phyloP scores from a whole-genome alignment of 2,113 vertebrate genomes.

The Nanger granti region DNA sequence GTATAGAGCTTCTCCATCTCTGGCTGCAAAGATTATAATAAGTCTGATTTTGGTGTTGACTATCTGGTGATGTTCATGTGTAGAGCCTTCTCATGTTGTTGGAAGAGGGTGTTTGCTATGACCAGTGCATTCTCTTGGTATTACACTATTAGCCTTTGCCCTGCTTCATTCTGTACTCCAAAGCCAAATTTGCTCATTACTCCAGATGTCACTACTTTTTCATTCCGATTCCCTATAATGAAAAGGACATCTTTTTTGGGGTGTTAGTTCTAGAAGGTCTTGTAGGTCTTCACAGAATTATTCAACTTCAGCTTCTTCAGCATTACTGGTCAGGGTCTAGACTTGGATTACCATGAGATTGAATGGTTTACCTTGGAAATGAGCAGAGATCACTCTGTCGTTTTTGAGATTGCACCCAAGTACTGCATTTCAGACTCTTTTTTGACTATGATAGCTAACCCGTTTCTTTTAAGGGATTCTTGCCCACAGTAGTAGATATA shows the following conservation, averaged over 20 bases:
- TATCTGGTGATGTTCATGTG: neutral
- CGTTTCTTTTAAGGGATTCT: neutral
- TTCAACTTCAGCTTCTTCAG: neutral
- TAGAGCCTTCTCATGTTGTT: neutral
- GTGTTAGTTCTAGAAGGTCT: neutral
- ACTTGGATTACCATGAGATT: fast-evolving
- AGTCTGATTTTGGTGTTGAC: fast-evolving
- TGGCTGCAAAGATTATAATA: neutral
- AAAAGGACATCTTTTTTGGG: neutral
- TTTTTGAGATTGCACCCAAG: neutral
- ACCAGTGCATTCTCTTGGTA: neutral
- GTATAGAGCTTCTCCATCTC: neutral
- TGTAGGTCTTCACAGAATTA: neutral
- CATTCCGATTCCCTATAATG: neutral
- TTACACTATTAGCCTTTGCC: neutral
- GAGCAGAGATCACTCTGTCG: fast-evolving
- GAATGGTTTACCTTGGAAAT: neutral
- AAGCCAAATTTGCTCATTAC: neutral
- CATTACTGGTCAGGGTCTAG: neutral
- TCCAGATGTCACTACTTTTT: neutral
- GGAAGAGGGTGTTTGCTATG: neutral
- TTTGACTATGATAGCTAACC: neutral
- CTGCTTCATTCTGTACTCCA: neutral
- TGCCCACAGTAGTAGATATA: neutral
- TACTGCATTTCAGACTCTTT: neutral